Conservation (phyloP, 2,797 vertebrate species). For the Lithobates pipiens region DNA sequence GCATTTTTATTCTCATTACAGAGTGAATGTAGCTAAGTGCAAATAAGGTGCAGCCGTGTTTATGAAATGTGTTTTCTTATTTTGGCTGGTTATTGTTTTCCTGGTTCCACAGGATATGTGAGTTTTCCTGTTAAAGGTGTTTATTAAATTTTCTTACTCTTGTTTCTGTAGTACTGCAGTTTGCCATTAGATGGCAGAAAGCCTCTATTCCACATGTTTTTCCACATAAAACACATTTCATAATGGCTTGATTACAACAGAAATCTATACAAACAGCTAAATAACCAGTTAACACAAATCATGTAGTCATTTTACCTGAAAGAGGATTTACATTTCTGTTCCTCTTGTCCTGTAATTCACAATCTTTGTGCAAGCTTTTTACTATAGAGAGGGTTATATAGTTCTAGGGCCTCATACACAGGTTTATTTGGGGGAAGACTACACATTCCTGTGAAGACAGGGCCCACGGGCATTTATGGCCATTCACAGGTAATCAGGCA, state of each 20-base stretch:
- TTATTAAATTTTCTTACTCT: background rate
- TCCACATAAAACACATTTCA: background rate
- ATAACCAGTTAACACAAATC: too few species aligned
- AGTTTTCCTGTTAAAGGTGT: background rate
- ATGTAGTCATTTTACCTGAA: too few species aligned
- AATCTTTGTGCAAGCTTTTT: too few species aligned
- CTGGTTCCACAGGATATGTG: background rate
- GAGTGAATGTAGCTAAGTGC: background rate
- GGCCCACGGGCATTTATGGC: too few species aligned
- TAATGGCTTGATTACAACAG: background rate
- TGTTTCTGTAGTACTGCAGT: background rate
- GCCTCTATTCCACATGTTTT: background rate
- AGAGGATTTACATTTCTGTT: too few species aligned
- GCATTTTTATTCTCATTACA: too few species aligned
- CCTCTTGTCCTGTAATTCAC: too few species aligned
- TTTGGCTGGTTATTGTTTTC: background rate
- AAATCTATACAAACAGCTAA: background rate
- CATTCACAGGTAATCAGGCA: too few species aligned
- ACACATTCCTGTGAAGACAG: too few species aligned
- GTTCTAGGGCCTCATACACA: too few species aligned
- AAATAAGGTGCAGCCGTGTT: background rate
- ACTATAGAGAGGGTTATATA: too few species aligned
- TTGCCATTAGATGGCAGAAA: conserved; percentile 13
- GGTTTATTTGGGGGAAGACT: too few species aligned
- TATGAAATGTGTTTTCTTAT: background rate